phyloP scores from a whole-genome alignment of 1,140 invertebrate genomes.

The Zaprionus taronus region DNA sequence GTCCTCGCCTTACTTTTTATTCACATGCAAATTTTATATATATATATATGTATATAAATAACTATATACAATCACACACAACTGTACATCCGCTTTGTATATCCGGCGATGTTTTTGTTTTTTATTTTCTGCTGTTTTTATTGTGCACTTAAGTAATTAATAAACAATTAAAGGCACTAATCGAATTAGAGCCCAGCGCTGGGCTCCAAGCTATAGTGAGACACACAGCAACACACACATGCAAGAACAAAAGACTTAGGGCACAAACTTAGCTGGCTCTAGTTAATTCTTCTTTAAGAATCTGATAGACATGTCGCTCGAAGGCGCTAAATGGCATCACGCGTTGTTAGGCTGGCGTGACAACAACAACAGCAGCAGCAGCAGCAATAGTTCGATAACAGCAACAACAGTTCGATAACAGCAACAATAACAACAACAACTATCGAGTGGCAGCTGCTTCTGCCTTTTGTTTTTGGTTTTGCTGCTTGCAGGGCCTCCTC shows the following conservation, averaged over 20 bases:
- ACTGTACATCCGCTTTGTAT: constrained; percentile 30
- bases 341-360: constrained; percentile 31
- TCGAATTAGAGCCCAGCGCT: constrained; percentile 55
- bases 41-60: not conserved
- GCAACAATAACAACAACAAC: constrained; percentile 15
- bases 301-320: not conserved
- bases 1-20: constrained; percentile 37
- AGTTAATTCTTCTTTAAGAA: constrained; percentile 41
- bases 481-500: constrained; percentile 19
- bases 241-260: constrained; percentile 53
- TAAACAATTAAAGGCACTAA: constrained; percentile 66
- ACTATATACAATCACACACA: not conserved
- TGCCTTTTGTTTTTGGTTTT: constrained; percentile 31
- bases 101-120: constrained; percentile 32
- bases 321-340: constrained; percentile 59
- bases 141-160: constrained; percentile 50
- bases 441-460: constrained; percentile 23
- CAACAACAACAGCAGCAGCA: not conserved
- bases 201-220: not conserved
- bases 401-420: constrained; percentile 1
- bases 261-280: constrained; percentile 36
- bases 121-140: constrained; percentile 27
- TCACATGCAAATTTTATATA: constrained; percentile 1
- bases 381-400: not conserved
- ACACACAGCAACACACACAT: constrained; percentile 24